Percentiles rank a stretch among this genome's conserved stretches.
These are phyloP conservation scores for Chorisops tibialis DNA, from an alignment of 2,888 invertebrate genomes.

Conservation along the genomic window DNA sequence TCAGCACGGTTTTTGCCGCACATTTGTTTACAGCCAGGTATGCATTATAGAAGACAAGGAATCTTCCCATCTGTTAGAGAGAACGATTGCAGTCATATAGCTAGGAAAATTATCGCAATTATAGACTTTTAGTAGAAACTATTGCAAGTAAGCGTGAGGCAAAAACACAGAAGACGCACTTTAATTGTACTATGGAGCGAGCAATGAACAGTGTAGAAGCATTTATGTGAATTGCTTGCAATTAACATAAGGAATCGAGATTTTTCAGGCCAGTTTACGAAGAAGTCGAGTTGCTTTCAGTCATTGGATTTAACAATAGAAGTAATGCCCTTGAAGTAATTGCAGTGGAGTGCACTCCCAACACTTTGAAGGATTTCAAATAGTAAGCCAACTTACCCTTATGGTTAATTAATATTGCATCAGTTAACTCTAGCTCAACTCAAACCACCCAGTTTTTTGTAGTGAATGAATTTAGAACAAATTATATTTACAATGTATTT, in stretches of 20 bases:
- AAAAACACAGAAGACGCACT: slow-evolving; percentile 5
- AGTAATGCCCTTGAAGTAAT: slow-evolving; percentile 14
- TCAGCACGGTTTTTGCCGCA: background rate
- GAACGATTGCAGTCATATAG: slow-evolving; percentile 22
- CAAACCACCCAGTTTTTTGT: too few relatives aligned
- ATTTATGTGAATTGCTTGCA: slow-evolving; percentile 15
- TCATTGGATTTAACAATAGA: slow-evolving; percentile 11
- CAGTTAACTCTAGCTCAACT: too few relatives aligned
- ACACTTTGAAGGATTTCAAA: too few relatives aligned
- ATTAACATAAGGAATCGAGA: slow-evolving; percentile 19
- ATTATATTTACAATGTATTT: too few relatives aligned
- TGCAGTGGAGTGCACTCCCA: too few relatives aligned
- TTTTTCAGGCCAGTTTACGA: slow-evolving; percentile 1
- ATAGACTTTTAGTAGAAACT: slow-evolving; percentile 17
- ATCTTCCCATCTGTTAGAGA: slow-evolving; percentile 18
- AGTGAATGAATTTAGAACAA: too few relatives aligned
- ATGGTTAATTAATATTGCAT: too few relatives aligned
- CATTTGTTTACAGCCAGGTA: slow-evolving; percentile 7
- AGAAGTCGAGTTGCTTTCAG: slow-evolving; percentile 6
- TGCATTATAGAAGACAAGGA: slow-evolving; percentile 1
- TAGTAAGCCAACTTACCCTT: too few relatives aligned
- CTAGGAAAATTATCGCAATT: slow-evolving; percentile 22
- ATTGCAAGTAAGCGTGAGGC: background rate
- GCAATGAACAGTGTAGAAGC: slow-evolving; percentile 7
- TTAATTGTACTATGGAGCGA: slow-evolving; percentile 12